A percentile compares a stretch with the other conserved stretches of the same genome.
Evolutionary conservation across 1,140 invertebrate species (phyloP).

Genomic region (Microplitis demolitor): DNA sequence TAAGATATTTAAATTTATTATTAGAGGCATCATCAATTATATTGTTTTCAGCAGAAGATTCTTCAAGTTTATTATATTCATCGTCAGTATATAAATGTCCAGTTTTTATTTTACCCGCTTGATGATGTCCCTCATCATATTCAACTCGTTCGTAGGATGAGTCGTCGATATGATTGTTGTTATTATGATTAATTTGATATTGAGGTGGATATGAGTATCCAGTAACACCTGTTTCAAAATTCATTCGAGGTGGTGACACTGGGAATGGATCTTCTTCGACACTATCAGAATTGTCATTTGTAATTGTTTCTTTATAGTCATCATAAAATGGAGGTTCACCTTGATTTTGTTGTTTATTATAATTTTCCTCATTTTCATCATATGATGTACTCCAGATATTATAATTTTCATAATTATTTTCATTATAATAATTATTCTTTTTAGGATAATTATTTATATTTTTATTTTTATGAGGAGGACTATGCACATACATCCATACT

Average conservation of each 20-base stretch:
- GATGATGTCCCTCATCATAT: constrained; percentile 43
- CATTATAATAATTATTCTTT: constrained; percentile 58
- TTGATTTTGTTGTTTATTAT: constrained; percentile 10
- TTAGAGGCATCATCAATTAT: constrained; percentile 21
- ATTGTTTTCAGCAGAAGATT: constrained; percentile 48
- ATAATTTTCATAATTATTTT: constrained; percentile 60
- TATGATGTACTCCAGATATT: constrained; percentile 46
- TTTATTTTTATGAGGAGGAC: constrained; percentile 27
- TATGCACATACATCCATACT: constrained; percentile 62
- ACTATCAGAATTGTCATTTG: background rate
- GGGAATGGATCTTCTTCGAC: background rate
- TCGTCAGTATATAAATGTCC: constrained; percentile 42
- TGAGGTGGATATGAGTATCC: constrained; percentile 46
- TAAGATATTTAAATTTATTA: constrained; percentile 16
- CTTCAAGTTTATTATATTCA: constrained; percentile 43
- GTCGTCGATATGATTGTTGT: constrained; percentile 34
- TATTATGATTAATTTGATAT: constrained; percentile 33
- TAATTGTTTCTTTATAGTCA: background rate
- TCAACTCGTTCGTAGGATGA: constrained; percentile 38
- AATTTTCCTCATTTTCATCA: no score
- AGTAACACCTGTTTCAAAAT: constrained; percentile 17
- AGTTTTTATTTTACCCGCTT: constrained; percentile 34
- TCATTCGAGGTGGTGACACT: background rate
- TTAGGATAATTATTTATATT: constrained; percentile 20
- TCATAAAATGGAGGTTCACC: constrained; percentile 37